These are phyloP conservation scores for Pteropus alecto DNA, from an alignment of 2,113 vertebrate genomes.

Conservation along the genomic window DNA sequence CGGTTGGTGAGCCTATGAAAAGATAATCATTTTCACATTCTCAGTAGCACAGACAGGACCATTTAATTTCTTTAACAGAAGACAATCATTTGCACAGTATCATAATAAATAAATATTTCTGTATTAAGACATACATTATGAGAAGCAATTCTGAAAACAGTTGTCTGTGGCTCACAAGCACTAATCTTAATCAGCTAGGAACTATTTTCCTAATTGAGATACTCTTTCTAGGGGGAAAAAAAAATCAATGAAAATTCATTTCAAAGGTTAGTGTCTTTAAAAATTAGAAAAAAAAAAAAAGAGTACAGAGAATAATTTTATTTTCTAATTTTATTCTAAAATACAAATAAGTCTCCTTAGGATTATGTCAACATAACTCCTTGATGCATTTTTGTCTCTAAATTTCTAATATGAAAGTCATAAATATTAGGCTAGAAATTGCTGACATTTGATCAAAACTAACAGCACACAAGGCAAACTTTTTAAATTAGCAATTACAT, in stretches of 20 bases:
- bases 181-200: slow-evolving; percentile 14
- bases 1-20: not conserved
- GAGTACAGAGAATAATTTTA: slow-evolving; percentile 54
- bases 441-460: slow-evolving; percentile 63
- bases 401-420: slow-evolving; percentile 59
- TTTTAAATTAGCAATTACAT: slow-evolving; percentile 9
- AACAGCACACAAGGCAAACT: slow-evolving; percentile 50
- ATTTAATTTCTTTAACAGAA: slow-evolving; percentile 43
- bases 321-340: slow-evolving; percentile 56
- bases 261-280: slow-evolving; percentile 48
- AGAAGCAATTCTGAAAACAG: not conserved
- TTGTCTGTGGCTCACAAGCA: not conserved
- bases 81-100: slow-evolving; percentile 19
- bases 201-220: not conserved
- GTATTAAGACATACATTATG: not conserved
- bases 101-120: slow-evolving; percentile 61
- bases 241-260: slow-evolving; percentile 13
- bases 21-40: not conserved
- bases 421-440: slow-evolving; percentile 67
- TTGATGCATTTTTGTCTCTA: slow-evolving; percentile 54
- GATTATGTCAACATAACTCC: slow-evolving; percentile 25
- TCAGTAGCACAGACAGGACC: not conserved
- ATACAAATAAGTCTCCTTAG: slow-evolving; percentile 55
- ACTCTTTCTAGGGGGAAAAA: not conserved
- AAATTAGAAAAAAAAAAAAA: slow-evolving; percentile 30